Percentiles rank a stretch among this genome's conserved stretches.
These are phyloP conservation scores for Passer domesticus DNA, from an alignment of 2,113 vertebrate genomes.

Conservation along the genomic window DNA sequence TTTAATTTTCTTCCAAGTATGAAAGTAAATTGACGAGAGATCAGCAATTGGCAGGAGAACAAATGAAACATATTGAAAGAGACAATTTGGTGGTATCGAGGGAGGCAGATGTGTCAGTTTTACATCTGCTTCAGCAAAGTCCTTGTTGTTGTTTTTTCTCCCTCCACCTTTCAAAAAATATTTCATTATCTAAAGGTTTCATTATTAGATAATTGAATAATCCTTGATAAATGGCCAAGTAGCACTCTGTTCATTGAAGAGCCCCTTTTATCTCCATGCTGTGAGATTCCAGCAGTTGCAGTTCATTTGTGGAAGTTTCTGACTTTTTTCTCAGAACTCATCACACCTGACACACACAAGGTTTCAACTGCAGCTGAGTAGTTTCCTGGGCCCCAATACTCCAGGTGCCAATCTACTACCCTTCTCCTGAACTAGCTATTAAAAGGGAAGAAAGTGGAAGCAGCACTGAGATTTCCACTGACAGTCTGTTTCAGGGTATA, in stretches of 20 bases:
- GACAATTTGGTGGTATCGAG: slow-evolving; percentile 1
- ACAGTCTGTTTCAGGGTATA: not conserved
- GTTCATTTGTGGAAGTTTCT: not conserved
- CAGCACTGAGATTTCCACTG: not conserved
- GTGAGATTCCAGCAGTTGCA: not conserved
- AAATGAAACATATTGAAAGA: slow-evolving; percentile 59
- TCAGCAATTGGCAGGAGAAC: slow-evolving; percentile 62
- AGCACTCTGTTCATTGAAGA: not conserved
- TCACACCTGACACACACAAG: slow-evolving; percentile 9
- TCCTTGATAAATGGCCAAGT: not conserved
- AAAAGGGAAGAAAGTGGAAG: slow-evolving; percentile 1
- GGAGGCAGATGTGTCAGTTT: slow-evolving; percentile 51
- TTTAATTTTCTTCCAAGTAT: slow-evolving; percentile 58
- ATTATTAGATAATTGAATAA: slow-evolving; percentile 44
- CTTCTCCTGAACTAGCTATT: not conserved
- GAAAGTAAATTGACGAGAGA: slow-evolving; percentile 49
- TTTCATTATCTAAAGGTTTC: slow-evolving; percentile 15
- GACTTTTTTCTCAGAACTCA: not conserved
- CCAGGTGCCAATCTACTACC: slow-evolving; percentile 30
- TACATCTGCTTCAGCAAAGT: slow-evolving; percentile 41
- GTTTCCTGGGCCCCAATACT: not conserved
- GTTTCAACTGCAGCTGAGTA: slow-evolving; percentile 27
- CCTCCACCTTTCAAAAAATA: not conserved
- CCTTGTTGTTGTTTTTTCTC: not conserved
- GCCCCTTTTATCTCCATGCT: not conserved